Evolutionary conservation across 2,113 vertebrate species (phyloP), one percentile per base, ranked within the genome.

Genomic region (Pterocles burchelli): DNA sequence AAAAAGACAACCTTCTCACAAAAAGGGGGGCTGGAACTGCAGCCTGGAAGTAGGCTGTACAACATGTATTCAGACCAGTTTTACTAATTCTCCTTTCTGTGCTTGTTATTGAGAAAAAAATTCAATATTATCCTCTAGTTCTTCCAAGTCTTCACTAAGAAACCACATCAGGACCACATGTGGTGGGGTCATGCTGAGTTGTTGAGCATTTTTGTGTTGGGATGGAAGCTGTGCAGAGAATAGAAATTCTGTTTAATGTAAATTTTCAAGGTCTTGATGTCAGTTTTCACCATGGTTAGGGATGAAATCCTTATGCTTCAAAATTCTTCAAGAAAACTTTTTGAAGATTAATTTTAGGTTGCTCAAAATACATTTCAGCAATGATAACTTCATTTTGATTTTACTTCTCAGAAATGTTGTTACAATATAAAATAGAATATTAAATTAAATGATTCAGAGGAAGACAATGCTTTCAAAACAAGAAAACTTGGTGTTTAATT

Each of bases 31-130:
- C 68, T 90, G 91, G 52, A 76, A 82, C 43, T 14, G 13, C 59
- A 67, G 76, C 54, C 81, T 61, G 71, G 75, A 90, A 78, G 74
- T 83, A 81, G 91, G 31, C n/a, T 83, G 55, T 67, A 65, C 13
- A 61, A 65, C 36, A 24, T 0, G 0, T 73, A 72, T 58, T 83
- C 78, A 90, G 48, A 57, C 33, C 31, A 59, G 48, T 90, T 95
- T 90, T 88, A 49, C 36, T 92, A 52, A 74, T 95, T 88, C 46
- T 65, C 85, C 33, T 94, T 88, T 83, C 88, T 88, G 72, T 80
- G n/a, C 29, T 80, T 88, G 65, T 92, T 92, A 84, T 67, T 90
- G 75, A 92, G 72, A 91, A 96, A 95, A 79, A 41, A 41, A 67
- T 87, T 84, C 49, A 76, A 6, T 66, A 76, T 55, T 80, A 59